Conservation (phyloP, 2,113 vertebrate species). For the Malurus alboscapulatus region DNA sequence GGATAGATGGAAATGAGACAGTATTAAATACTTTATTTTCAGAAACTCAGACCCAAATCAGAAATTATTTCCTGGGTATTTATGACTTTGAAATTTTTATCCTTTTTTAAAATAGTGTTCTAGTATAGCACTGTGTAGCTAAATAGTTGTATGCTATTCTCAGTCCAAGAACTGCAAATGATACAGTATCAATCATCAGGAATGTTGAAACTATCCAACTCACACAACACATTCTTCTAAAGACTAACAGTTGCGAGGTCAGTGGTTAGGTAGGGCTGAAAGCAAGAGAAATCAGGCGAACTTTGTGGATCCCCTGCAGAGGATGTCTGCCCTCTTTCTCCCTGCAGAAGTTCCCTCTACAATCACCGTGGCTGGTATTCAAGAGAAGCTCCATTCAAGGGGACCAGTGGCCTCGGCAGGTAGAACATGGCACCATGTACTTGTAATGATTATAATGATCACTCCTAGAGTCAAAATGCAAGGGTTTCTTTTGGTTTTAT, state of each 20-base stretch:
- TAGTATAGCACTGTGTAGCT: not conserved
- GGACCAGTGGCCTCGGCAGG: rapidly evolving
- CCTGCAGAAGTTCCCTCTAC: not conserved
- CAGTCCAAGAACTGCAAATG: not conserved
- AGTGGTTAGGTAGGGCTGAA: not conserved
- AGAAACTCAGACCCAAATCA: not conserved
- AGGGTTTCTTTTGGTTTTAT: not conserved
- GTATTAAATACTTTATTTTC: not conserved
- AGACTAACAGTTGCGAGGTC: not conserved
- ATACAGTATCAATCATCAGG: rapidly evolving
- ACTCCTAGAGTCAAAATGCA: not conserved
- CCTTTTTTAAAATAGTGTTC: not conserved
- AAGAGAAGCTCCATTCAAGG: not conserved
- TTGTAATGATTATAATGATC: rapidly evolving
- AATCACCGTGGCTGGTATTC: not conserved
- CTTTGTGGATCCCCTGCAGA: not conserved
- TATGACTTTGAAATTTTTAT: not conserved
- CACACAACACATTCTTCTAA: not conserved
- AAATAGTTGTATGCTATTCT: not conserved
- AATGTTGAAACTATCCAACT: not conserved
- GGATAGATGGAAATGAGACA: not conserved
- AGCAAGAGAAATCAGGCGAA: not conserved
- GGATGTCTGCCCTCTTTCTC: not conserved
- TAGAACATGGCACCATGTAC: not conserved
- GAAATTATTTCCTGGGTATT: not conserved